Evolutionary conservation across 1,140 invertebrate species (phyloP), one percentile per base, ranked within the genome.

Genomic region (Trigoniulus corallinus): DNA sequence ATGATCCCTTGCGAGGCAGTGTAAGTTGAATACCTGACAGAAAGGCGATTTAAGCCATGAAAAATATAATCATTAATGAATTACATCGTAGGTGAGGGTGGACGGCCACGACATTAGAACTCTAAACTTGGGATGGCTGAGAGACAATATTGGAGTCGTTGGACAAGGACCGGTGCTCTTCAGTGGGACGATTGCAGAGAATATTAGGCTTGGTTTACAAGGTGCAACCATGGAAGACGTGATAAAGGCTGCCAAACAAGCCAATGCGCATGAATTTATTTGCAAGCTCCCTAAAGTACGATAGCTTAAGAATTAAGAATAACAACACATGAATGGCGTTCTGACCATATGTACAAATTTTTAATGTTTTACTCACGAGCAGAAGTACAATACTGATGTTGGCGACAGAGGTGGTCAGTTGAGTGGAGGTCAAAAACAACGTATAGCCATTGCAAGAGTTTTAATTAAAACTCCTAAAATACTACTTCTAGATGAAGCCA

Each of bases 121-220:
- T 4, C 59, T 86, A 7, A 84, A 87, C 61, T 73, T 92, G 10
- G 67, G 73, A 23, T 85, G 83, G 75, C 64, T 89, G 15, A 72
- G 89, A 34, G 74, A 74, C 25, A 74, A 85, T 50, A 80, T 88
- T 42, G 84, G 83, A 7, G 72, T 88, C 1, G 85, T 89, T 1
- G 82, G 83, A 15, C 85, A 88, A 64, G 84, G 88, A 60, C 86
- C 86, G 1, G 78, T 86, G 22, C 68, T 89, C 15, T 88, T 94
- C 66, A 83, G 78, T 57, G 81, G 78, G 0, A 81, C 82, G 3
- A 89, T 95, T 54, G 76, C 26, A 29, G 58, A 84, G 54, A 89
- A 84, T 61, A 86, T 80, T 57, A 60, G 80, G 1, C 80, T 81
- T 64, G 84, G 84, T 47, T 75, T 78, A 59, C 75, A 68, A 25